Evolutionary conservation across 2,113 vertebrate species (phyloP).

Genomic region (Nerophis ophidion): DNA sequence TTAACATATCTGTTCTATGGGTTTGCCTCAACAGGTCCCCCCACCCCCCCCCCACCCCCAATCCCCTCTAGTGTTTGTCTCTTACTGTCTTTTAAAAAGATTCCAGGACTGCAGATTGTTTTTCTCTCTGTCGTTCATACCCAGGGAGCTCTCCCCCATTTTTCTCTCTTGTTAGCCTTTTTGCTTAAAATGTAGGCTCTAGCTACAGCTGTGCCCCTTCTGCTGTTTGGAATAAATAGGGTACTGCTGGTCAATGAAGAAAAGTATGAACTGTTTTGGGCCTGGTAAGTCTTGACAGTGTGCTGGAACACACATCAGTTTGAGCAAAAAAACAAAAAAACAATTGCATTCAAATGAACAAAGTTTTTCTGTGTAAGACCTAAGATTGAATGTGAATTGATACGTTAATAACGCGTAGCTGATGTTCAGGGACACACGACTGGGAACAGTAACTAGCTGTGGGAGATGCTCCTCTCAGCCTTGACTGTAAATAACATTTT

Average conservation of each 20-base stretch:
- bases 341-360: conserved; percentile 59
- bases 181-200: conserved; percentile 84
- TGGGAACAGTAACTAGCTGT: conserved; percentile 73
- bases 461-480: conserved; percentile 64
- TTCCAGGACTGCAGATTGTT: conserved; percentile 57
- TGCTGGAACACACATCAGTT: conserved; percentile 72
- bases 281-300: conserved; percentile 87
- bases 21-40: conserved; percentile 69
- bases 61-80: conserved; percentile 57
- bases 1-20: conserved; percentile 69
- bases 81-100: conserved; percentile 63
- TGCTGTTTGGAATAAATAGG: conserved; percentile 90
- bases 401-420: conserved; percentile 28
- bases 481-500: conserved; percentile 47
- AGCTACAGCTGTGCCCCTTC: conserved; percentile 83
- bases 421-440: conserved; percentile 69
- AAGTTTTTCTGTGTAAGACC: conserved; percentile 85
- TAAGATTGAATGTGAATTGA: conserved; percentile 60
- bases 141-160: conserved; percentile 51
- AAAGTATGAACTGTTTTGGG: conserved; percentile 87
- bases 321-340: conserved; percentile 44
- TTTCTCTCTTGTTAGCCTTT: conserved; percentile 59
- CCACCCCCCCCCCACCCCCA: too few relatives aligned
- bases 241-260: conserved; percentile 84
- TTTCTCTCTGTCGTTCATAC: conserved; percentile 59